These are phyloP conservation scores for Agriopis aurantiaria DNA, from an alignment of 2,888 invertebrate genomes.

Conservation along the genomic window DNA sequence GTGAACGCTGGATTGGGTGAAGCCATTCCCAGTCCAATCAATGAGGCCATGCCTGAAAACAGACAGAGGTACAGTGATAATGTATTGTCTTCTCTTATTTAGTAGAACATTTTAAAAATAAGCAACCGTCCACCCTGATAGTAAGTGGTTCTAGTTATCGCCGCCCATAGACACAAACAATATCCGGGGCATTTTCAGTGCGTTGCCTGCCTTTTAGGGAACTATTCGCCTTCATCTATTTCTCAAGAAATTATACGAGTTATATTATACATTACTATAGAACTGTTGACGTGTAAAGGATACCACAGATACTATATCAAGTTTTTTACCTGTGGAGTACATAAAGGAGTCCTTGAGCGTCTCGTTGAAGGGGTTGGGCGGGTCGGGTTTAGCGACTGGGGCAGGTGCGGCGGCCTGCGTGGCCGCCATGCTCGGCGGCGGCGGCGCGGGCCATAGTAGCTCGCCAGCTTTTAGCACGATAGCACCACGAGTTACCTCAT, in stretches of 20 bases:
- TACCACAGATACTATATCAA: neutral
- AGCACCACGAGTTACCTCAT: slow-evolving; percentile 95
- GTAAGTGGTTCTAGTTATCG: no score
- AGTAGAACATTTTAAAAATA: no score
- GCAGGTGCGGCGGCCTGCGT: slow-evolving; percentile 75
- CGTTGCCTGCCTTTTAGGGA: no score
- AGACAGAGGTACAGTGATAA: neutral
- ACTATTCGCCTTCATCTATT: no score
- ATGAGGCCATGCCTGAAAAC: slow-evolving; percentile 87
- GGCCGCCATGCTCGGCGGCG: slow-evolving; percentile 76
- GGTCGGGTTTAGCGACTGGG: slow-evolving; percentile 71
- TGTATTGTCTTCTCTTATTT: no score
- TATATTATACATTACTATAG: no score
- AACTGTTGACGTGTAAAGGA: no score
- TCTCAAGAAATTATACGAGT: no score
- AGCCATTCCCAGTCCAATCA: slow-evolving; percentile 89
- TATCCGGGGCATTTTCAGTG: no score
- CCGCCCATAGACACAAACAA: no score
- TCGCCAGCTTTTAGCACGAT: slow-evolving; percentile 92
- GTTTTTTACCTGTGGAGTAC: slow-evolving; percentile 88
- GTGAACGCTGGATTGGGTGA: slow-evolving; percentile 95
- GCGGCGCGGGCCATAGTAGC: slow-evolving; percentile 93
- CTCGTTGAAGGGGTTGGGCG: slow-evolving; percentile 89
- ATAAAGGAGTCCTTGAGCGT: slow-evolving; percentile 89
- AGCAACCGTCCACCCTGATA: no score